phyloP scores from a whole-genome alignment of 2,113 vertebrate genomes.

The Carassius carassius region DNA sequence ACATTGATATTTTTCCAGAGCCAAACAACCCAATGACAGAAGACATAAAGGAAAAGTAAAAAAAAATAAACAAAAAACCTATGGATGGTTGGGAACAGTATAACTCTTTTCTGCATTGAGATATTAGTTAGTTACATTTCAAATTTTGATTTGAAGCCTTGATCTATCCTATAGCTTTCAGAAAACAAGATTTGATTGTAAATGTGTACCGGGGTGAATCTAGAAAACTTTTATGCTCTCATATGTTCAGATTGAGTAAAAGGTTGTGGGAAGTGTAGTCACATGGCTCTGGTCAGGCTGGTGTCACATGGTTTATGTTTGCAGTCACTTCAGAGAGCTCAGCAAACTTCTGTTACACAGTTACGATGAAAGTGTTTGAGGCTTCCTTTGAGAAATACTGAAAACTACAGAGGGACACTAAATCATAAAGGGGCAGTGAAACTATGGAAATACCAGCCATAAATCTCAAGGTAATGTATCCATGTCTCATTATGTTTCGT shows the following conservation, averaged over 20 bases:
- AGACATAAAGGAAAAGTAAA: neutral
- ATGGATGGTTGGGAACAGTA: too few species aligned
- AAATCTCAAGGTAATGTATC: slow-evolving; percentile 85
- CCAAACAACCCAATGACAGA: neutral
- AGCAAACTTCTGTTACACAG: slow-evolving; percentile 54
- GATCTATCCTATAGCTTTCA: neutral
- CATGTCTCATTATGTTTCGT: neutral
- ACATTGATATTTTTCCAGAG: neutral
- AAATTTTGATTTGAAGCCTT: neutral
- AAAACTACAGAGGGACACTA: slow-evolving; percentile 35
- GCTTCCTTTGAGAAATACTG: slow-evolving; percentile 56
- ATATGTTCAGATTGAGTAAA: neutral
- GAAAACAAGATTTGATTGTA: neutral
- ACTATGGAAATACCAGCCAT: slow-evolving; percentile 88
- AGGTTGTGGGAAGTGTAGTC: slow-evolving; percentile 56
- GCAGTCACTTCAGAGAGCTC: slow-evolving; percentile 19
- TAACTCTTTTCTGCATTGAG: neutral
- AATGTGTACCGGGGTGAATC: neutral
- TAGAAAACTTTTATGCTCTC: too few species aligned
- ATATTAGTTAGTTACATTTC: neutral
- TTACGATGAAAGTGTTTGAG: slow-evolving; percentile 45
- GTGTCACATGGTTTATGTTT: slow-evolving; percentile 78
- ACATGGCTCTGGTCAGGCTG: slow-evolving; percentile 75
- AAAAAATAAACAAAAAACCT: too few species aligned
- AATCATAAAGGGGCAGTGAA: slow-evolving; percentile 22